Evolutionary conservation across 2,113 vertebrate species (phyloP).

Genomic region (Thermophis baileyi): DNA sequence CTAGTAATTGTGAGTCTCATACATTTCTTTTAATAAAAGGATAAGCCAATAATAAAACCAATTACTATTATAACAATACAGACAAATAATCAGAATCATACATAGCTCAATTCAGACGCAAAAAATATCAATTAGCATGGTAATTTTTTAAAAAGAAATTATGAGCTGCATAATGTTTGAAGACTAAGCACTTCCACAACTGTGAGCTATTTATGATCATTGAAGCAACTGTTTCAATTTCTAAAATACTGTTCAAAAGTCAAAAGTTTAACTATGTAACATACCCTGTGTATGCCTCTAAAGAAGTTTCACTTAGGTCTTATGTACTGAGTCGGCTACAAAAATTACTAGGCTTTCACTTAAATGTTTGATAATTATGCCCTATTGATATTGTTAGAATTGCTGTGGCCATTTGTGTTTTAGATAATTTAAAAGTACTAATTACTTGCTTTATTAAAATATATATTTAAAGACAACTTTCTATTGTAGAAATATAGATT

Average conservation of each 20-base stretch:
- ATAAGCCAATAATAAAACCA: not conserved
- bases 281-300: not conserved
- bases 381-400: not conserved
- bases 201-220: not conserved
- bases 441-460: not conserved
- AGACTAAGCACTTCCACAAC: not conserved
- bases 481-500: not conserved
- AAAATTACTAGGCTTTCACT: not conserved
- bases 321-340: not conserved
- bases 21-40: not conserved
- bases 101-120: not conserved
- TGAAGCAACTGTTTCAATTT: not conserved
- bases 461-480: not conserved
- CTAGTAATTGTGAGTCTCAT: not conserved
- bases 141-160: not conserved
- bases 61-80: not conserved
- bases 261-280: not conserved
- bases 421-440: not conserved
- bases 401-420: not conserved
- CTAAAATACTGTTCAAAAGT: not conserved
- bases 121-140: not conserved
- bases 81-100: not conserved
- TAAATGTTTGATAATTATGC: not conserved
- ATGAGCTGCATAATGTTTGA: not conserved
- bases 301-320: not conserved